phyloP scores from a whole-genome alignment of 2,797 vertebrate species.

The Sternotherus odoratus region DNA sequence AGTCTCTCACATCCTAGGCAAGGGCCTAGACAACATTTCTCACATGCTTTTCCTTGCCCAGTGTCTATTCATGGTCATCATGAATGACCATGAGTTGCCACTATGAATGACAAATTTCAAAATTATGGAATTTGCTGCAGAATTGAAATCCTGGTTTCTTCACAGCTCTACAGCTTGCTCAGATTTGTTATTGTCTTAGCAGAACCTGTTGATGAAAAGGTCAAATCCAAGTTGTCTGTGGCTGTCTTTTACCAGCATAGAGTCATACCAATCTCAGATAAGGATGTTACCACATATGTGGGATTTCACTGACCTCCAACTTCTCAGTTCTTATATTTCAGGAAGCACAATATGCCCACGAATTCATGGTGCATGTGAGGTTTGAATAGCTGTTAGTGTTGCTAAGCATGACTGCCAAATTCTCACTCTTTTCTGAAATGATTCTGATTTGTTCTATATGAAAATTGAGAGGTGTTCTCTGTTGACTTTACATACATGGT shows the following conservation, averaged over 20 bases:
- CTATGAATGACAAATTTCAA: neutral
- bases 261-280: neutral
- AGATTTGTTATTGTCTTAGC: neutral
- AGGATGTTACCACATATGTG: neutral
- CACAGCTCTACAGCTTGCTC: neutral
- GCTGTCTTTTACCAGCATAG: neutral
- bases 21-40: neutral
- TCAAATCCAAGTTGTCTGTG: neutral
- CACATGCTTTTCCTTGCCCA: neutral
- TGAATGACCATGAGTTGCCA: neutral
- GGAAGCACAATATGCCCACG: neutral
- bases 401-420: neutral
- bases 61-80: neutral
- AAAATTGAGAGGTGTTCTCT: neutral
- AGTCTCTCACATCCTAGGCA: neutral
- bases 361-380: neutral
- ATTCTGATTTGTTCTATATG: neutral
- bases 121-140: neutral
- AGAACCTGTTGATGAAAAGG: neutral
- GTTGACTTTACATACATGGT: neutral
- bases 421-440: neutral
- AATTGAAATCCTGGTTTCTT: neutral
- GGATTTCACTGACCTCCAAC: neutral
- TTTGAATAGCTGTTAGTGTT: neutral
- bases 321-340: neutral